A percentile compares a stretch with the other conserved stretches of the same genome.
Conservation (phyloP, 64 coral and sea anemone genomes). For the Exaiptasia diaphana region DNA sequence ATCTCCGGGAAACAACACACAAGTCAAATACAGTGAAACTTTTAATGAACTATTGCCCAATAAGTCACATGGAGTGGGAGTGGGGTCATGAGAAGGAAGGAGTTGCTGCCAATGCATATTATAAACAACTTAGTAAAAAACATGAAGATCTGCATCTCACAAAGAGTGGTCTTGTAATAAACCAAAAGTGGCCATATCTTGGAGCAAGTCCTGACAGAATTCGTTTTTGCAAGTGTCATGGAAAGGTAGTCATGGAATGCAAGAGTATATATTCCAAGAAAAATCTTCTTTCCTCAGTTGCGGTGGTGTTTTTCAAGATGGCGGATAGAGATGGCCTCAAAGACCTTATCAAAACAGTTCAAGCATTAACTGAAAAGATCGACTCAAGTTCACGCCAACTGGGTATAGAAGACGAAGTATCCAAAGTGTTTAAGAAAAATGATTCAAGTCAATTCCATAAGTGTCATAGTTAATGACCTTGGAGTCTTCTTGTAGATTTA, state of each 20-base stretch:
- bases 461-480: background rate
- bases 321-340: no score
- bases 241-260: slow-evolving; percentile 1
- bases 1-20: slow-evolving; percentile 39
- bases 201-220: slow-evolving; percentile 7
- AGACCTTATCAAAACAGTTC: no score
- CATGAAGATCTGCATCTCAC: no score
- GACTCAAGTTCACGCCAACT: no score
- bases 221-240: background rate
- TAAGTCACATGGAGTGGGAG: slow-evolving; percentile 12
- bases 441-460: no score
- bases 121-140: background rate
- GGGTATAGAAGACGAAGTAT: no score
- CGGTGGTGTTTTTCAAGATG: background rate
- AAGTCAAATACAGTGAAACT: slow-evolving; percentile 45
- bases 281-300: slow-evolving; percentile 1
- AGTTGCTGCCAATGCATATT: background rate
- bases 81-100: slow-evolving; percentile 14
- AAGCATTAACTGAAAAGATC: no score
- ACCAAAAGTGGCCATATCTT: slow-evolving; percentile 2
- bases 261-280: slow-evolving; percentile 20
- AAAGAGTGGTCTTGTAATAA: slow-evolving; percentile 14
- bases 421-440: no score
- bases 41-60: slow-evolving; percentile 13
- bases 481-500: background rate